These are phyloP conservation scores for Cyprinella venusta DNA, from an alignment of 2,797 vertebrate genomes.

Conservation along the genomic window DNA sequence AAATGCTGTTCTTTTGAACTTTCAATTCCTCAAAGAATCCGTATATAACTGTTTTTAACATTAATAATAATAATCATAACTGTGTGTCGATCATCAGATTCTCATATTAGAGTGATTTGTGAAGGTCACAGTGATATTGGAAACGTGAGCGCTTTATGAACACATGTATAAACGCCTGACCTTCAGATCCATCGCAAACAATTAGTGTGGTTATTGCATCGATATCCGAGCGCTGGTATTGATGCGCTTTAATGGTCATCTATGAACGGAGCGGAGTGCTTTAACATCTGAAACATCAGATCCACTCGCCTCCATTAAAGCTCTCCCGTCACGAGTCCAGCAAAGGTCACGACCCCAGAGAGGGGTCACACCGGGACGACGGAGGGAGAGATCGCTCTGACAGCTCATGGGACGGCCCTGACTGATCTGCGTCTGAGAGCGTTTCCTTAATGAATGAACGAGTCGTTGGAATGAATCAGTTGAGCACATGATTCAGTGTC, in stretches of 20 bases:
- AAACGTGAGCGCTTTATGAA: not conserved
- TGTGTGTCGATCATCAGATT: too few relatives aligned
- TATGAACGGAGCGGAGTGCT: not conserved
- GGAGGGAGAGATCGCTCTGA: not conserved
- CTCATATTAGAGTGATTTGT: too few relatives aligned
- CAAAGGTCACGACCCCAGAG: not conserved
- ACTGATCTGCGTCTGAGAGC: too few relatives aligned
- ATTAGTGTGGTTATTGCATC: slow-evolving; percentile 1
- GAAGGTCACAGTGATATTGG: not conserved
- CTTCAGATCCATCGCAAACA: not conserved
- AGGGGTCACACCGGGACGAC: not conserved
- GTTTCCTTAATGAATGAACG: too few relatives aligned
- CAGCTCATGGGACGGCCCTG: too few relatives aligned
- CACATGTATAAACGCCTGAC: not conserved
- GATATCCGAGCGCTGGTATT: not conserved
- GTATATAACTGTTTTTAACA: too few relatives aligned
- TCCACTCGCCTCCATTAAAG: not conserved
- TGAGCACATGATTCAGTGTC: not conserved
- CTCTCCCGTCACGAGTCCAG: not conserved
- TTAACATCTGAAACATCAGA: not conserved
- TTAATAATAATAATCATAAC: too few relatives aligned
- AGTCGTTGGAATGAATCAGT: not conserved
- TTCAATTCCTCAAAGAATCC: too few relatives aligned
- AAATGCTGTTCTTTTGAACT: too few relatives aligned
- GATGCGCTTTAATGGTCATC: not conserved